Evolutionary conservation across 2,888 invertebrate species (phyloP).

Genomic region (Parnassius smintheus): DNA sequence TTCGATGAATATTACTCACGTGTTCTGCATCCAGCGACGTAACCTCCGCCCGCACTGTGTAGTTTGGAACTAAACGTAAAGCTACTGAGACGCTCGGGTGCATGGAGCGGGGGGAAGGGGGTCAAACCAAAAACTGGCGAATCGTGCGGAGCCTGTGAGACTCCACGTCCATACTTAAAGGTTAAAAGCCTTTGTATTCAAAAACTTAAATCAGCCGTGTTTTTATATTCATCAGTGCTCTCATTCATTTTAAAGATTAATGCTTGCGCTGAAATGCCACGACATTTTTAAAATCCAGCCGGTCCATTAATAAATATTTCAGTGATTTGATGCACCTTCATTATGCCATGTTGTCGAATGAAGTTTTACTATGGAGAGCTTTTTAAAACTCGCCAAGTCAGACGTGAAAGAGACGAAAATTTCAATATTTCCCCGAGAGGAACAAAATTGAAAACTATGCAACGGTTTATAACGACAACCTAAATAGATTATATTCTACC

Average conservation of each 20-base stretch:
- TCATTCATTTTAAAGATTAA: background rate
- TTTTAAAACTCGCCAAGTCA: constrained; percentile 6
- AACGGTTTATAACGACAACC: too few relatives aligned
- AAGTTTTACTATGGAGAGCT: constrained; percentile 13
- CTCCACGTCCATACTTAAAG: too few relatives aligned
- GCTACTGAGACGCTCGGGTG: too few relatives aligned
- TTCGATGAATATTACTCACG: too few relatives aligned
- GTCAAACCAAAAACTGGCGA: too few relatives aligned
- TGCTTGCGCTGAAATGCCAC: constrained; percentile 1
- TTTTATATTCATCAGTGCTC: constrained; percentile 10
- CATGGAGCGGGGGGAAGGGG: too few relatives aligned
- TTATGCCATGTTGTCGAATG: constrained; percentile 15
- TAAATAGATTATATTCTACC: too few relatives aligned
- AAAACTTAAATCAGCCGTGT: background rate
- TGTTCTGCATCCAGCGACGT: too few relatives aligned
- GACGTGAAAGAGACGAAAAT: background rate
- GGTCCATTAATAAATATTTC: constrained; percentile 17
- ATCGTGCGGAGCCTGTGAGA: too few relatives aligned
- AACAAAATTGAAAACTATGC: background rate
- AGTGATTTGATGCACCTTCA: constrained; percentile 19
- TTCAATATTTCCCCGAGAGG: background rate
- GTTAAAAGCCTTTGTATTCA: background rate
- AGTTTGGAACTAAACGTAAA: too few relatives aligned
- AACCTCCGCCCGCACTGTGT: too few relatives aligned
- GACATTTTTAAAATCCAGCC: constrained; percentile 17